phyloP scores from a whole-genome alignment of 2,797 vertebrate genomes.

The Syngnathus rostellatus region DNA sequence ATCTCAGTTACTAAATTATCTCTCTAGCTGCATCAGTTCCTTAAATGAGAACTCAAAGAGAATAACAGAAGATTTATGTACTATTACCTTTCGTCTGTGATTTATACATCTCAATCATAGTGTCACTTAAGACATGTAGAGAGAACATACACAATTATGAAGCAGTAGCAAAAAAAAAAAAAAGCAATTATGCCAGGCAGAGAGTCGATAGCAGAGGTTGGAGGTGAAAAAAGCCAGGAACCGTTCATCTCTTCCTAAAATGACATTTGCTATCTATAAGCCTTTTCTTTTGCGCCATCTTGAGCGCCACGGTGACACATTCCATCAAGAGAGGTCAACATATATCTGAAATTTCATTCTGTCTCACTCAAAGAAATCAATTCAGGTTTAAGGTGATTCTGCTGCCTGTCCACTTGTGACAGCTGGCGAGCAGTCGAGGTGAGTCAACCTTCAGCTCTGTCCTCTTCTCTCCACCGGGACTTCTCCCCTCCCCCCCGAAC shows the following conservation, averaged over 20 bases:
- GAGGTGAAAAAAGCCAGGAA: not conserved
- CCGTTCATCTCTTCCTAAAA: slow-evolving; percentile 33
- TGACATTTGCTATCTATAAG: slow-evolving; percentile 46
- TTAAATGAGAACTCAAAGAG: slow-evolving; percentile 18
- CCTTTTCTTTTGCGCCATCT: slow-evolving; percentile 38
- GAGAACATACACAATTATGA: not conserved
- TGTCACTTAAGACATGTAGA: not conserved
- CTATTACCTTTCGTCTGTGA: not conserved
- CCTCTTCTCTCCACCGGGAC: slow-evolving; percentile 41
- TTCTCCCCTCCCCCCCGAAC: slow-evolving; percentile 27
- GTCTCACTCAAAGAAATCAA: slow-evolving; percentile 59
- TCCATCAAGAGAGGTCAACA: slow-evolving; percentile 63
- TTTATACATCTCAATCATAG: not conserved
- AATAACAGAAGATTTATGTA: slow-evolving; percentile 3
- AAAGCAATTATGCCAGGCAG: not conserved
- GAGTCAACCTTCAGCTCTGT: slow-evolving; percentile 56
- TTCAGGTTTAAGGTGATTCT: slow-evolving; percentile 65
- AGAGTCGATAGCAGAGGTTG: not conserved
- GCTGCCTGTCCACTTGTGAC: slow-evolving; percentile 51
- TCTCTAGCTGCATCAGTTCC: slow-evolving; percentile 26
- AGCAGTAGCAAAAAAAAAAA: not conserved
- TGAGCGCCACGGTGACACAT: slow-evolving; percentile 43
- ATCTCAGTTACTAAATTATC: slow-evolving; percentile 64
- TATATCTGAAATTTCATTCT: slow-evolving; percentile 59
- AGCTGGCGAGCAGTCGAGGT: slow-evolving; percentile 41